Evolutionary conservation across 2,888 invertebrate species (phyloP).

Genomic region (Coremacera marginata): DNA sequence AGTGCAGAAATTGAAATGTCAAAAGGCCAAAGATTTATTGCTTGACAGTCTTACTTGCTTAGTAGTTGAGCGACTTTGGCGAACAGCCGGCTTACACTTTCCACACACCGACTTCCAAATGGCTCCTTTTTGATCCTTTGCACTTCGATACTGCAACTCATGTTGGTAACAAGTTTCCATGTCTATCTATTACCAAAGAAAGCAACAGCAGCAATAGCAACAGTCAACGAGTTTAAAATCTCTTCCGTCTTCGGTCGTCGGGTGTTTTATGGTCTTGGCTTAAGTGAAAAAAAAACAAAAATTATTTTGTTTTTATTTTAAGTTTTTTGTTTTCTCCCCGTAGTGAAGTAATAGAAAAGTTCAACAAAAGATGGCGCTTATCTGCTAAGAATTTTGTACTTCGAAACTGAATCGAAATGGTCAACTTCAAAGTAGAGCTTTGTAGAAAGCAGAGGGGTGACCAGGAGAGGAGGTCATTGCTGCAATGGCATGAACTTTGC

Average conservation of each 20-base stretch:
- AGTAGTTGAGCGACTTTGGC: conserved; percentile 3
- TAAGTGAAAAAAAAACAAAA: not conserved
- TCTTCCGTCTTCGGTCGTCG: conserved; percentile 22
- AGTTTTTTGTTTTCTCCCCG: not conserved
- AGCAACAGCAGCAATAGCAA: conserved; percentile 10
- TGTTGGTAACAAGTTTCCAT: conserved; percentile 33
- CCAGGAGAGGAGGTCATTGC: not conserved
- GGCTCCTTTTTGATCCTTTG: not conserved
- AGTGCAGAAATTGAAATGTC: conserved; percentile 55
- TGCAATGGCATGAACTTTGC: conserved; percentile 19
- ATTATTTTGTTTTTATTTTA: not conserved
- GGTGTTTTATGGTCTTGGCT: conserved; percentile 28
- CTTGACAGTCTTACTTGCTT: conserved; percentile 45
- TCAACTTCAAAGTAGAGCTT: not conserved
- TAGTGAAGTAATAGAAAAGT: conserved; percentile 26
- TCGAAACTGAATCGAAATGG: not conserved
- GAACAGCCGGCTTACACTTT: not conserved
- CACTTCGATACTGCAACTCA: not conserved
- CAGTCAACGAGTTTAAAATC: conserved; percentile 31
- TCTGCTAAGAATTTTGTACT: conserved; percentile 14
- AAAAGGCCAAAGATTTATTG: conserved; percentile 55
- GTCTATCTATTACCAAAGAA: conserved; percentile 22
- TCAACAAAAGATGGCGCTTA: conserved; percentile 32
- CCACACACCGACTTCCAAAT: not conserved
- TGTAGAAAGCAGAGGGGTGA: not conserved